Evolutionary conservation across 2,797 vertebrate genomes (phyloP).

Genomic region (Octomys mimax): DNA sequence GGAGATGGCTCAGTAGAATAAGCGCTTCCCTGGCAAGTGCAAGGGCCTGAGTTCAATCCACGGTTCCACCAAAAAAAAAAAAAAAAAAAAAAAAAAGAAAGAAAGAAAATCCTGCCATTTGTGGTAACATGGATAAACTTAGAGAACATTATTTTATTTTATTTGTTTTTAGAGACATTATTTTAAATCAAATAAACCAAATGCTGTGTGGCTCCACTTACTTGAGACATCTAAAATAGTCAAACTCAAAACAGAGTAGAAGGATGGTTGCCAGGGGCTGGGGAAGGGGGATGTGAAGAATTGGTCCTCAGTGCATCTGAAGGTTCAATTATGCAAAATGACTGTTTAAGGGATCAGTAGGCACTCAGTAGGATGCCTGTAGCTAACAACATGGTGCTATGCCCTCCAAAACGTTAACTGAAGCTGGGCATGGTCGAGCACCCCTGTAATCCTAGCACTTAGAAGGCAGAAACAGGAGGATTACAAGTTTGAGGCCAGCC

Average conservation of each 20-base stretch:
- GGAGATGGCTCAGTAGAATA: too few species aligned
- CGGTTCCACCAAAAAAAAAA: too few species aligned
- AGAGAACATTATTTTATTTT: not conserved
- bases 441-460: not conserved
- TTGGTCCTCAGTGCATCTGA: not conserved
- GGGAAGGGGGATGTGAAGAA: not conserved
- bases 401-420: not conserved
- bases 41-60: too few species aligned
- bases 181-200: not conserved
- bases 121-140: not conserved
- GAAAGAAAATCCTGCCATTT: too few species aligned
- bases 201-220: not conserved
- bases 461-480: not conserved
- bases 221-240: not conserved
- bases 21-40: too few species aligned
- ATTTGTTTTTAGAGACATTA: not conserved
- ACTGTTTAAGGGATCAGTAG: not conserved
- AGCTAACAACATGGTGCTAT: too few species aligned
- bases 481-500: not conserved
- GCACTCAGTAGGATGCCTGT: too few species aligned
- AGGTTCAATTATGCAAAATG: not conserved
- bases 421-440: not conserved
- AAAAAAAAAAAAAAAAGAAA: too few species aligned
- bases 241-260: not conserved
- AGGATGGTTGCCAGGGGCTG: not conserved